Percentiles rank a stretch among this genome's conserved stretches.
Conservation (phyloP, 2,888 invertebrate species). For the Aplocera efformata region DNA sequence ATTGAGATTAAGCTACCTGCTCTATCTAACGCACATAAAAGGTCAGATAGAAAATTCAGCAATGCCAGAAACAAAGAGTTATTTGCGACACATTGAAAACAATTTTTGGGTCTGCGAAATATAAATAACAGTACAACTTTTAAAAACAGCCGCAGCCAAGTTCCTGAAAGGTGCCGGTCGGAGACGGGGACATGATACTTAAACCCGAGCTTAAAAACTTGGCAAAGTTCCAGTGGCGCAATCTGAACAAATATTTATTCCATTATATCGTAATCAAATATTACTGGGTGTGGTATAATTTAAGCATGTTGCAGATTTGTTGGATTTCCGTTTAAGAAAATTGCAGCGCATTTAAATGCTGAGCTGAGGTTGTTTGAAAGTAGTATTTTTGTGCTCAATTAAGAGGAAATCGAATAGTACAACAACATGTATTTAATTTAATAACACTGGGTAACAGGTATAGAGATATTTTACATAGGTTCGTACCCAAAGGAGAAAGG, state of each 20-base stretch:
- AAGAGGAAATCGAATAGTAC: not conserved
- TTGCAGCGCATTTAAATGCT: not conserved
- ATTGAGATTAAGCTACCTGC: too few relatives aligned
- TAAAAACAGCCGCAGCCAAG: not conserved
- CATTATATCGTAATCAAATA: not conserved
- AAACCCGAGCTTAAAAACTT: conserved; percentile 5
- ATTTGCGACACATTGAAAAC: conserved; percentile 1
- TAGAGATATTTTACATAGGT: too few relatives aligned
- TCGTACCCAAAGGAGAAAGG: too few relatives aligned
- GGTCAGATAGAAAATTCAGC: too few relatives aligned
- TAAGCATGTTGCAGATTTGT: not conserved
- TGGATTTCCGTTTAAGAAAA: not conserved
- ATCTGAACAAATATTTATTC: conserved; percentile 4
- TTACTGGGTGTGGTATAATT: conserved; percentile 1
- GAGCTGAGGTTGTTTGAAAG: not conserved
- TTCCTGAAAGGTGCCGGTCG: conserved; percentile 9
- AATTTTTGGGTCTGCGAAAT: not conserved
- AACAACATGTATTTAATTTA: too few relatives aligned
- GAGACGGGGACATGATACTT: conserved; percentile 3
- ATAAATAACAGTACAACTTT: conserved; percentile 3
- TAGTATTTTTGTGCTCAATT: not conserved
- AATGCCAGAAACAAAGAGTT: too few relatives aligned
- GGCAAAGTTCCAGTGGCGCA: conserved; percentile 12
- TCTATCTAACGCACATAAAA: too few relatives aligned
- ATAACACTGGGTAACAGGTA: too few relatives aligned